These are phyloP conservation scores for Dasyprocta punctata DNA, from an alignment of 2,113 vertebrate species.

Conservation along the genomic window DNA sequence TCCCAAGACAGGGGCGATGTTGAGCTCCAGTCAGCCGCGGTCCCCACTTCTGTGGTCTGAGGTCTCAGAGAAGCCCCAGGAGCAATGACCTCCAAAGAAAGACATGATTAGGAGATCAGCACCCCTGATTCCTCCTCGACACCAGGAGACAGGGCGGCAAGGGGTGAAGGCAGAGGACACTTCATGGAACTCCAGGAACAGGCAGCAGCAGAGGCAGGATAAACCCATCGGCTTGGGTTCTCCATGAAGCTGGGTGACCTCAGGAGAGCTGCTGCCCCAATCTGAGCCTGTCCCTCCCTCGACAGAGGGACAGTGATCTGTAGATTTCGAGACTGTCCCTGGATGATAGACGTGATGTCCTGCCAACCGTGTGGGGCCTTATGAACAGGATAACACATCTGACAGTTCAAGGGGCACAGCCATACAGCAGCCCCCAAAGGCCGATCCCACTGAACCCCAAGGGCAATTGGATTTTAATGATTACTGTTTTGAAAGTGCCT, in stretches of 20 bases:
- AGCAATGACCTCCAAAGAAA: not conserved
- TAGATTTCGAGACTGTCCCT: rapidly evolving
- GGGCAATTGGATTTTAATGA: too few species aligned
- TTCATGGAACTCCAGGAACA: rapidly evolving
- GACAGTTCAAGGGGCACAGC: rapidly evolving
- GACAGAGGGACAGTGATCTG: rapidly evolving
- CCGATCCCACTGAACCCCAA: not conserved
- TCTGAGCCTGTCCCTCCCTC: not conserved
- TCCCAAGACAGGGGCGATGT: not conserved
- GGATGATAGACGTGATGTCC: rapidly evolving
- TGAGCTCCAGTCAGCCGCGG: not conserved
- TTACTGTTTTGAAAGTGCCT: not conserved
- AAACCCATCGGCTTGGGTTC: rapidly evolving
- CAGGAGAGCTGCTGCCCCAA: not conserved
- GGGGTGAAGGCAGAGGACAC: rapidly evolving
- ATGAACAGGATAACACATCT: not conserved
- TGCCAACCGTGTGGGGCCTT: rapidly evolving
- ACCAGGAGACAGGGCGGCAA: not conserved
- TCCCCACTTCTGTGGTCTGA: too few species aligned
- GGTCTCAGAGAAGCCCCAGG: not conserved
- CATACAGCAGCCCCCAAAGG: not conserved
- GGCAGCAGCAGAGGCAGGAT: not conserved
- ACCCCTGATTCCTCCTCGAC: not conserved
- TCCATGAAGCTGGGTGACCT: not conserved
- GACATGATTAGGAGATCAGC: not conserved